Base-by-base conservation (phyloP, 2,888 invertebrate genomes). In the Pinctada fucata region DNA sequence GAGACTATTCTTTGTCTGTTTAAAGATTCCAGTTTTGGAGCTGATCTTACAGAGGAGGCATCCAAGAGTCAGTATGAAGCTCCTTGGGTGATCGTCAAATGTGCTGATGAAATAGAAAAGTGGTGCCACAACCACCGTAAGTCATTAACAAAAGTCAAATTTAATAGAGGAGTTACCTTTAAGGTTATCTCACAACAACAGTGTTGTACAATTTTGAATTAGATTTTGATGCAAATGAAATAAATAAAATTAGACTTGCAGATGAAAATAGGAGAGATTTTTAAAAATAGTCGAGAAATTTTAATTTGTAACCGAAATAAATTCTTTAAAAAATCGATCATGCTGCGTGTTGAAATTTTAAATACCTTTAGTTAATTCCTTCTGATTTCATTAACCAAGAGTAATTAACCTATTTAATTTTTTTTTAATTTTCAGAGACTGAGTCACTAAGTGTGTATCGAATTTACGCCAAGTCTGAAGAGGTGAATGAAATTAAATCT, bases 381-480 rank as follows among this genome's bases (percentile, higher is more conserved):
- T 31, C 31, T 31, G 31, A 31, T 31, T 31, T 31, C 31, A 31
- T 31, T 31, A 31, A 31, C 31, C 31, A 31, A 31, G 31, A 31
- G 31, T 31, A 31, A 31, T 31, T 31, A 31, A 31, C 31, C 31
- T 31, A 31, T 31, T 31, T 31, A 31, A 31, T 31, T 31, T 31
- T 31, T 67, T 76, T 67, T 63, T 49, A 63, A 63, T 71, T 84
- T 85, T 50, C 88, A 92, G 92, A 89, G 71, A 87, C 87, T 3
- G 95, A 95, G 92, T 93, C 96, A 78, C 95, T 95, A 89, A 95
- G 94, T 90, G 93, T 95, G 71, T 96, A 96, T 90, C 94, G 95
- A 87, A 94, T 94, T 75, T 94, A 95, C 81, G 94, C 95, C 71
- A 93, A 94, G 68, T 93, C 94, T 70, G 95, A 95, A 86, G 94